A percentile compares a stretch with the other conserved stretches of the same genome.
These are phyloP conservation scores for Elaphurus davidianus DNA, from an alignment of 2,113 vertebrate genomes.

Conservation along the genomic window DNA sequence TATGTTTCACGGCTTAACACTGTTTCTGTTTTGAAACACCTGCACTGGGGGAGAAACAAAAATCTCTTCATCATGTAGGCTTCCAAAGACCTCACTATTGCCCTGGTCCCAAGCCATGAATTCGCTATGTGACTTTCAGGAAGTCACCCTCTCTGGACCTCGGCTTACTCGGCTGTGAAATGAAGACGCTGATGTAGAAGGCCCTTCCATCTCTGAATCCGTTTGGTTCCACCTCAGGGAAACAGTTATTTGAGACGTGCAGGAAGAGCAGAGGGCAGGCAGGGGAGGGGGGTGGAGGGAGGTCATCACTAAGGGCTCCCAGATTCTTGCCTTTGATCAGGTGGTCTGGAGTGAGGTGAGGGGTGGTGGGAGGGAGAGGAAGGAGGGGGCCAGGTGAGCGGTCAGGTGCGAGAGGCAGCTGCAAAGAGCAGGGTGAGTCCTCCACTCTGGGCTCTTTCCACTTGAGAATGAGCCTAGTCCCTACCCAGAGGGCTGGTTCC, in stretches of 20 bases:
- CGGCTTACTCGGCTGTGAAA: background rate
- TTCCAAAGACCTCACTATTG: background rate
- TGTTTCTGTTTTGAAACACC: background rate
- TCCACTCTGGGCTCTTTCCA: background rate
- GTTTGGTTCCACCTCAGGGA: background rate
- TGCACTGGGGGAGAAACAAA: background rate
- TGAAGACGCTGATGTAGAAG: background rate
- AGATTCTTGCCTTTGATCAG: slow-evolving; percentile 69
- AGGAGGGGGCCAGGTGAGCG: background rate
- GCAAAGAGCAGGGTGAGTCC: background rate
- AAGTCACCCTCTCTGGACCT: background rate
- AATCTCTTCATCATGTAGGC: background rate
- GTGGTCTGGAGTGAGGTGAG: slow-evolving; percentile 63
- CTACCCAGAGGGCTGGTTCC: background rate
- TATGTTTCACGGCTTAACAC: background rate
- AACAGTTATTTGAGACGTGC: slow-evolving; percentile 44
- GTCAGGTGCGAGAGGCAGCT: slow-evolving; percentile 14
- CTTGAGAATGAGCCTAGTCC: background rate
- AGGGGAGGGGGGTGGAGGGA: background rate
- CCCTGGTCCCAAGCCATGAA: background rate
- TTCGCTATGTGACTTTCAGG: background rate
- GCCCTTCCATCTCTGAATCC: background rate
- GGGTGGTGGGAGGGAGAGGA: slow-evolving; percentile 50
- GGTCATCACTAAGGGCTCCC: slow-evolving; percentile 43
- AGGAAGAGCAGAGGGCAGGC: slow-evolving; percentile 8